Percentiles rank a stretch among this genome's conserved stretches.
These are phyloP conservation scores for Panthera uncia DNA, from an alignment of 2,113 vertebrate genomes.

Conservation along the genomic window DNA sequence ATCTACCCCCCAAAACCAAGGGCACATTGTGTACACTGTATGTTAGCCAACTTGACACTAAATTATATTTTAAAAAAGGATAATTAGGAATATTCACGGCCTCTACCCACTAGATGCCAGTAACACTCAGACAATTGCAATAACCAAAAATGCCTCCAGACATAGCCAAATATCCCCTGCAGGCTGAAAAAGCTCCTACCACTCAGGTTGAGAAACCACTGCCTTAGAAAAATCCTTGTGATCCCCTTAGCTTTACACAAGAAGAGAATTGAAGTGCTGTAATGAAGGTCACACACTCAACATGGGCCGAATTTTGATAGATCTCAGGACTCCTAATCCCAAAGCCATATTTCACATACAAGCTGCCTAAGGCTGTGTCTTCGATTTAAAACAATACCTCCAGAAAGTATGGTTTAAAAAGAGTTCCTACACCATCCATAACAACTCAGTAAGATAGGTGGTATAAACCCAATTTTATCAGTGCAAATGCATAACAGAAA, in stretches of 20 bases:
- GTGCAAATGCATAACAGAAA: not conserved
- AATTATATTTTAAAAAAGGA: not conserved
- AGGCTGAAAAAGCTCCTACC: not conserved
- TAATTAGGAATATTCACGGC: not conserved
- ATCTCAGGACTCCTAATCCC: not conserved
- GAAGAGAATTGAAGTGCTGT: not conserved
- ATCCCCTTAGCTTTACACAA: not conserved
- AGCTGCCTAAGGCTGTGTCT: not conserved
- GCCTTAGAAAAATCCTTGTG: not conserved
- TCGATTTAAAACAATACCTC: slow-evolving; percentile 22
- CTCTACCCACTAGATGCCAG: not conserved
- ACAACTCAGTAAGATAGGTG: not conserved
- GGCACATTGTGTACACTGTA: no score
- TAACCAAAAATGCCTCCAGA: not conserved
- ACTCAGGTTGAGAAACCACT: not conserved
- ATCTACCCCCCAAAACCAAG: no score
- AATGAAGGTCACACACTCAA: not conserved
- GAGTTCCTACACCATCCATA: not conserved
- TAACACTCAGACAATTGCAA: not conserved
- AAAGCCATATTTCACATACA: slow-evolving; percentile 37
- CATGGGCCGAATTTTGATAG: not conserved
- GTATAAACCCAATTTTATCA: slow-evolving; percentile 16
- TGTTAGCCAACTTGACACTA: no score
- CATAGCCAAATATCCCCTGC: not conserved
- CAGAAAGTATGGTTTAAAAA: slow-evolving; percentile 10